Percentiles rank a stretch among this genome's conserved stretches.
phyloP scores from a whole-genome alignment of 2,888 invertebrate genomes.

The Hypercompe scribonia region DNA sequence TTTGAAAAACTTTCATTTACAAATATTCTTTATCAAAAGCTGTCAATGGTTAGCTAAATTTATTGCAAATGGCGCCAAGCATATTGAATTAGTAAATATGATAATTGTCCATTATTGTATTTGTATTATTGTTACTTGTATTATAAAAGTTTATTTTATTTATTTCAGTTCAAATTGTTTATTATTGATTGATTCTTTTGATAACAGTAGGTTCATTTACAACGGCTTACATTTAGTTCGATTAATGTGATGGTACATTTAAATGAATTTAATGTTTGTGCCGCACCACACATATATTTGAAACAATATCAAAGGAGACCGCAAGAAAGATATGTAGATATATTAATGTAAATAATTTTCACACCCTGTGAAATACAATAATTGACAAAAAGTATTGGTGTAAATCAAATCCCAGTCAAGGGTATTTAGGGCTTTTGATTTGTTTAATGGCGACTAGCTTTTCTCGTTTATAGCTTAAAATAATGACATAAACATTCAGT shows the following conservation, averaged over 20 bases:
- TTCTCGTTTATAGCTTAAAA: not conserved
- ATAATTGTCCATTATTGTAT: not conserved
- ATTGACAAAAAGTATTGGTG: conserved; percentile 83
- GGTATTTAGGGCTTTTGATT: conserved; percentile 60
- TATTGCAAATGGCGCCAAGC: conserved; percentile 39
- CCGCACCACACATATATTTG: conserved; percentile 12
- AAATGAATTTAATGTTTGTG: conserved; percentile 14
- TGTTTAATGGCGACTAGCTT: conserved; percentile 39
- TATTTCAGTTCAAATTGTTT: conserved; percentile 40
- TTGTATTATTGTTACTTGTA: conserved; percentile 27
- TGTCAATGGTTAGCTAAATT: conserved; percentile 32
- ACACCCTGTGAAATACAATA: conserved; percentile 83
- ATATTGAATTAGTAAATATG: conserved; percentile 23
- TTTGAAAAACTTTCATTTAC: conserved; percentile 36
- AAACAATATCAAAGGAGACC: conserved; percentile 43
- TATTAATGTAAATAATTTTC: conserved; percentile 68
- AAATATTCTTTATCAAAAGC: conserved; percentile 44
- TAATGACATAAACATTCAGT: not conserved
- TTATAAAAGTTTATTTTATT: conserved; percentile 43
- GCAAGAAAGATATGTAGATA: conserved; percentile 72
- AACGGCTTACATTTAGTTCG: conserved; percentile 45
- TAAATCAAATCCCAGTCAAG: conserved; percentile 71
- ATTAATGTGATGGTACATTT: conserved; percentile 35
- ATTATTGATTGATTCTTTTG: conserved; percentile 49
- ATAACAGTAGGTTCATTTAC: conserved; percentile 43